Percentiles rank a stretch among this genome's conserved stretches.
These are phyloP conservation scores for Heliocidaris tuberculata DNA, from an alignment of 35 echinoderm and acorn worm genomes.

Conservation along the genomic window DNA sequence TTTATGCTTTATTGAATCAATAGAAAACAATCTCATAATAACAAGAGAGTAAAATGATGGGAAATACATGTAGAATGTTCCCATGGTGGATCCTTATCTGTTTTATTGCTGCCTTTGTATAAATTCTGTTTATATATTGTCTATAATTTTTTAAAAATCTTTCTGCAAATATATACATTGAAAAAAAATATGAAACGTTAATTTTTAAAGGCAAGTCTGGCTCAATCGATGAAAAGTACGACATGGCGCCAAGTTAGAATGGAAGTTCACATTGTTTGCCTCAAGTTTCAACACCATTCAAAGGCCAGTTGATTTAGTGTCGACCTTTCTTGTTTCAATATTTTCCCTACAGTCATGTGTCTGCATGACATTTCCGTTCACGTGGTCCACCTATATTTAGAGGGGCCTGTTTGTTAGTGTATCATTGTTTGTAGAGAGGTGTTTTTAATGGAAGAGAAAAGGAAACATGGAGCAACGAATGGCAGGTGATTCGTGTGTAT, in stretches of 20 bases:
- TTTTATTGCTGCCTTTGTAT: too few species aligned
- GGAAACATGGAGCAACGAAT: background rate
- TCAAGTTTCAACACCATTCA: background rate
- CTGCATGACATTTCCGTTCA: background rate
- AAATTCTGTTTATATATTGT: too few species aligned
- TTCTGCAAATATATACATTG: too few species aligned
- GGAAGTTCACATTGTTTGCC: too few species aligned
- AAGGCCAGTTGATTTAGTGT: background rate
- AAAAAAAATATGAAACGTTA: too few species aligned
- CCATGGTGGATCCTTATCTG: too few species aligned
- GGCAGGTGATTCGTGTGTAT: background rate
- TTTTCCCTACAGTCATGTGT: background rate
- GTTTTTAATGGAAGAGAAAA: background rate
- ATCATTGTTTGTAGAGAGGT: background rate
- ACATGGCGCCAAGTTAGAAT: background rate
- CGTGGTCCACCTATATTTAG: background rate
- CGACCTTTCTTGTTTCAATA: background rate
- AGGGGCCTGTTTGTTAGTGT: background rate
- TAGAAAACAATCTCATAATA: too few species aligned
- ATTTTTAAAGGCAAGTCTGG: background rate
- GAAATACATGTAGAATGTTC: too few species aligned
- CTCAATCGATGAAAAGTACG: background rate
- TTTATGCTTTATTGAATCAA: too few species aligned
- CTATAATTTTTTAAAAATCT: too few species aligned
- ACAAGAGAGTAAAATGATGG: too few species aligned